Base-by-base conservation (phyloP, 2,113 vertebrate genomes). In the Leptobrachium ailaonicum region DNA sequence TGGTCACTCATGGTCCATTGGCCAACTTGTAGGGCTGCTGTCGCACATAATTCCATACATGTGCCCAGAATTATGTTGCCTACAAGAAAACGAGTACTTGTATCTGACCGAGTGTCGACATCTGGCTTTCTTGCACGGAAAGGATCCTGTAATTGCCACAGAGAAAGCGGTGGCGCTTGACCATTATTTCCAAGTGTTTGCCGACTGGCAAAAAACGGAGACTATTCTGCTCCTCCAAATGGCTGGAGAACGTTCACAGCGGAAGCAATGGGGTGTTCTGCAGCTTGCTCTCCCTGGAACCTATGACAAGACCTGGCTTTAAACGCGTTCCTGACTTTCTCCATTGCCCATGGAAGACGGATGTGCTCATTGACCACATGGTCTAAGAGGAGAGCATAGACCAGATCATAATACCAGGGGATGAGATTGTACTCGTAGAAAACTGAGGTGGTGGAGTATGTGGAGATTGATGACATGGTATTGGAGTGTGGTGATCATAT, bases 21-120 rank as follows among this genome's bases (percentile, higher is more conserved):
- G 96, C 2, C 95, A 94, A 8, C 79, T 95, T 79, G 95, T 97
- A 14, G 91, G 91, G 54, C 92, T 92, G 81, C 90, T 96, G n/a
- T 93, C 94, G 0, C 94, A 94, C 0, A 95, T 94, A 0, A 90
- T 98, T 63, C 96, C 96, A 41, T 98, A 98, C 86, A 98, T 96
- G 0, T 89, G 96, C 6, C 96, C 96, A 0, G 96, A 98, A 88
- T 92, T 98, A 20, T 93, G 91, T 60, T 10, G 10, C 56, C 56
- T 60, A 4, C 6, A 60, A 60, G 3, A 8, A 60, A 14, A 60
- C 2, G 56, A 60, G 56, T 60, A 12, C 11, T 60, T 60, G 56
- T 12, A 12, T 14, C 11, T 60, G 56, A 60, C 11, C 56, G 10
- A 11, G 10, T 12, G 56, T 60, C 10, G 9, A 14, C 10, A 60